Conservation (phyloP, 2,113 vertebrate genomes). For the Reinhardtius hippoglossoides region DNA sequence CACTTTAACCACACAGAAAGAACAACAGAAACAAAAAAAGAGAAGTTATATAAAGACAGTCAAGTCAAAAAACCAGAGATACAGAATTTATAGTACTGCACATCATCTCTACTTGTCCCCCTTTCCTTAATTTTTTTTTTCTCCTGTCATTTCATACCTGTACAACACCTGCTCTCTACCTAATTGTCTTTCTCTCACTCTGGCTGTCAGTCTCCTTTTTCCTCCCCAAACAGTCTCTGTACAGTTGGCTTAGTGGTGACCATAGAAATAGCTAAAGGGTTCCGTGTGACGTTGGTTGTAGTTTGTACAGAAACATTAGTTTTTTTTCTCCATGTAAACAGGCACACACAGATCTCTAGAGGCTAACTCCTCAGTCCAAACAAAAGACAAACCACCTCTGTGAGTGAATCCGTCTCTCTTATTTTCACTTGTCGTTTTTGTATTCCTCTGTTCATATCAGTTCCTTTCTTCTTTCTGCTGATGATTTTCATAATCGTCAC, state of each 20-base stretch:
- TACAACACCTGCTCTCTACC: constrained; percentile 60
- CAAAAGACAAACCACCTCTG: constrained; percentile 31
- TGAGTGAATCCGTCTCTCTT: constrained; percentile 42
- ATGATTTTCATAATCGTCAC: constrained; percentile 61
- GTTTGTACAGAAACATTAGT: constrained; percentile 88
- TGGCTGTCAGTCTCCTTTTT: not conserved
- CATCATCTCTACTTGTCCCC: constrained; percentile 57
- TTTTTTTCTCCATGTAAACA: constrained; percentile 91
- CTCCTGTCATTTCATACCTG: constrained; percentile 60
- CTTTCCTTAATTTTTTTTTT: constrained; percentile 32
- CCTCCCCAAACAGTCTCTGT: constrained; percentile 79
- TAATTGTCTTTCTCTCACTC: constrained; percentile 15
- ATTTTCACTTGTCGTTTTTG: constrained; percentile 56
- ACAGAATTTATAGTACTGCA: constrained; percentile 96
- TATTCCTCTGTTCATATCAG: constrained; percentile 47
- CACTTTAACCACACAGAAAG: constrained; percentile 92
- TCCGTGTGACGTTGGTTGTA: constrained; percentile 91
- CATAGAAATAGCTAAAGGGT: constrained; percentile 97
- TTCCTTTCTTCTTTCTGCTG: constrained; percentile 51
- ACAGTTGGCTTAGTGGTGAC: constrained; percentile 95
- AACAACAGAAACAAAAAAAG: constrained; percentile 75
- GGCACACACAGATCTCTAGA: constrained; percentile 93
- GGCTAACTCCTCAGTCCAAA: constrained; percentile 78
- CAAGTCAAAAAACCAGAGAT: constrained; percentile 97
- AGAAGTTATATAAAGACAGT: constrained; percentile 98